Percentiles rank a stretch among this genome's conserved stretches.
These are phyloP conservation scores for Atethmia centrago DNA, from an alignment of 2,888 invertebrate species.

Conservation along the genomic window DNA sequence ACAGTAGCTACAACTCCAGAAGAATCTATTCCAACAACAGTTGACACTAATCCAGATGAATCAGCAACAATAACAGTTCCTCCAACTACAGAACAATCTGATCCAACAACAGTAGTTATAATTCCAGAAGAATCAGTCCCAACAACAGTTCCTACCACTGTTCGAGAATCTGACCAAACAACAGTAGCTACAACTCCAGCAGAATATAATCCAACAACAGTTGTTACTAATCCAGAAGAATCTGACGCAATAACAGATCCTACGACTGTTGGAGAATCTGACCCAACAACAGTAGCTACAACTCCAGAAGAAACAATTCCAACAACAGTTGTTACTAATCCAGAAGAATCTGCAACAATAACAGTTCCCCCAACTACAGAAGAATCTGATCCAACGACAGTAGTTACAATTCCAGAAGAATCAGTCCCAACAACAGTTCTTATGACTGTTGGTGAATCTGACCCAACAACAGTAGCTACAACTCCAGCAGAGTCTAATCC, in stretches of 20 bases:
- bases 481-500: neutral
- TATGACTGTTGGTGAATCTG: no score
- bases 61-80: neutral
- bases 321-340: neutral
- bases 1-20: neutral
- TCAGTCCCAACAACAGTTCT: neutral
- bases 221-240: neutral
- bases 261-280: neutral
- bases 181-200: neutral
- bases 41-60: neutral
- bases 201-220: neutral
- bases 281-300: neutral
- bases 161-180: neutral
- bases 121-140: no score
- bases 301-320: neutral
- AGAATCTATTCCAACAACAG: neutral
- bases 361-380: neutral
- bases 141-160: slow-evolving; percentile 11
- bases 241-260: neutral
- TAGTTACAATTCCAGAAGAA: neutral
- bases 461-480: neutral
- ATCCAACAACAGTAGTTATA: neutral
- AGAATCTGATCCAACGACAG: neutral
- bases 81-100: neutral
- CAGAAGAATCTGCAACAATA: neutral